Conservation (phyloP, 2,113 vertebrate genomes). For the Chascanopsetta lugubris region DNA sequence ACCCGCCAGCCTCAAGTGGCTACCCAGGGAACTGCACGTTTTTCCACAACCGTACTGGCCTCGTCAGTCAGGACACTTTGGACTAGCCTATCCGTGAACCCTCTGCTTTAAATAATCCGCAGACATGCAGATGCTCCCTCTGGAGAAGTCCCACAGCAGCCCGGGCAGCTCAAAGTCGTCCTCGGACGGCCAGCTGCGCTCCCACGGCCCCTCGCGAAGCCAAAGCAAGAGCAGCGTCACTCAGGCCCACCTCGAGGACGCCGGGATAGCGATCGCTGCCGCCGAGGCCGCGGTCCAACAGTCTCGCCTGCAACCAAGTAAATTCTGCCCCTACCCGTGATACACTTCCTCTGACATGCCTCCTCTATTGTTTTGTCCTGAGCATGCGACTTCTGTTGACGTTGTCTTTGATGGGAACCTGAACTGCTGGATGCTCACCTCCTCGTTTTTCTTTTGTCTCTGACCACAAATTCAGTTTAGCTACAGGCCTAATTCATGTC, state of each 20-base stretch:
- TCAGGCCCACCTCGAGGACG: conserved; percentile 96
- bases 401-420: conserved; percentile 42
- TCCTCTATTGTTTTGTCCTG: conserved; percentile 84
- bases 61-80: no score
- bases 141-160: conserved; percentile 99
- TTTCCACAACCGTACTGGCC: no score
- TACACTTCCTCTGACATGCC: conserved; percentile 91
- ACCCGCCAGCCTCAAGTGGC: no score
- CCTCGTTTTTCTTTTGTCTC: conserved; percentile 60
- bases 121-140: conserved; percentile 95
- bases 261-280: conserved; percentile 95
- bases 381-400: conserved; percentile 80
- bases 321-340: conserved; percentile 95
- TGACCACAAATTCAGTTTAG: conserved; percentile 6
- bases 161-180: conserved; percentile 98
- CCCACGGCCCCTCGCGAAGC: conserved; percentile 95
- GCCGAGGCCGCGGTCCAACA: conserved; percentile 97
- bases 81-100: conserved; percentile 22
- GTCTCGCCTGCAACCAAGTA: conserved; percentile 99
- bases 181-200: conserved; percentile 96
- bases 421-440: conserved; percentile 70
- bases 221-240: conserved; percentile 99
- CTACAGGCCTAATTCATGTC: neutral
- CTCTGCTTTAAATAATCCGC: conserved; percentile 29
- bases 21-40: no score